Evolutionary conservation across 2,888 invertebrate genomes (phyloP).

Genomic region (Andrena chrysosceles): DNA sequence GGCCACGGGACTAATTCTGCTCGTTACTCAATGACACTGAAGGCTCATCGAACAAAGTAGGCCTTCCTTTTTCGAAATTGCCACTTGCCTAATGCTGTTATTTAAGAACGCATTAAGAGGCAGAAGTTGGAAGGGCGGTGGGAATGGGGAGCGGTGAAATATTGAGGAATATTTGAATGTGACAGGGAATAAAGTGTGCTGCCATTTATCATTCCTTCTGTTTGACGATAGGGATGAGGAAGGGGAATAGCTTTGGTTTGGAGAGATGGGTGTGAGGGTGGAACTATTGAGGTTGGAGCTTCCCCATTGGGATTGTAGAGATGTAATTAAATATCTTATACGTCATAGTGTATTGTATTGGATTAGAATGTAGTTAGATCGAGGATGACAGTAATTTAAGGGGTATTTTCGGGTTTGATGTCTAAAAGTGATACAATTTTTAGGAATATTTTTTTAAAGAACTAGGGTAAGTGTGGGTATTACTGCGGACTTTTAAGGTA

Average conservation of each 20-base stretch:
- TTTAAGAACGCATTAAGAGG: background rate
- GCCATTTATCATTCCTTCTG: background rate
- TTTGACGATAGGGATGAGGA: background rate
- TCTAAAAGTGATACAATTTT: no score
- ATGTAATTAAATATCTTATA: no score
- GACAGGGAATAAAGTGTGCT: conserved; percentile 2
- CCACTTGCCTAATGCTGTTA: background rate
- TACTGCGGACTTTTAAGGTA: no score
- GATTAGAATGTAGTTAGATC: no score
- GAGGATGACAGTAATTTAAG: no score
- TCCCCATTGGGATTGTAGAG: no score
- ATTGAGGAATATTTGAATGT: conserved; percentile 1
- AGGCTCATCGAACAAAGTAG: conserved; percentile 8
- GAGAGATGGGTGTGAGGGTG: background rate
- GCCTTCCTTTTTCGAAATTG: conserved; percentile 5
- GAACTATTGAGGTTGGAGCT: no score
- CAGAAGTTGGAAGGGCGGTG: background rate
- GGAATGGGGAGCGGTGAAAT: background rate
- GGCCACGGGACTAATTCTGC: conserved; percentile 12
- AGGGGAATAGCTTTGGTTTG: background rate
- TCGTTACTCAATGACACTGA: conserved; percentile 20
- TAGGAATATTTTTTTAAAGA: no score
- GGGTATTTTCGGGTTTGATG: no score
- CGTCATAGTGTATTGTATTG: no score
- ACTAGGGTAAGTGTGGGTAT: no score